A percentile compares a stretch with the other conserved stretches of the same genome.
phyloP scores from a whole-genome alignment of 2,113 vertebrate species.

The Scopus umbretta region DNA sequence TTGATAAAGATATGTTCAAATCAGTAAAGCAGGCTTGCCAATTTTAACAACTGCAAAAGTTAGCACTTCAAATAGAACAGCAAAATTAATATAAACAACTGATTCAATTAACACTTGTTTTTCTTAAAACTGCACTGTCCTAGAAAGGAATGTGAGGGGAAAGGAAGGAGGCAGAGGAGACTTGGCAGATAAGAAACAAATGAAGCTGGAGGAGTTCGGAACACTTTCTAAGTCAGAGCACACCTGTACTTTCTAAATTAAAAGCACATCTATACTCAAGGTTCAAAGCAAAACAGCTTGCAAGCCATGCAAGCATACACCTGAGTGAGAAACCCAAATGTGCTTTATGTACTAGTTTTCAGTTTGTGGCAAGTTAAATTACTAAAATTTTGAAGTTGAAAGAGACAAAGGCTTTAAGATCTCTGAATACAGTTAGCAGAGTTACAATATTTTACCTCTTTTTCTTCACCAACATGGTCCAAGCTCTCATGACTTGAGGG shows the following conservation, averaged over 20 bases:
- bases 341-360: neutral
- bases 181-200: neutral
- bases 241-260: neutral
- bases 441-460: slow-evolving; percentile 81
- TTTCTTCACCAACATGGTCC: slow-evolving; percentile 91
- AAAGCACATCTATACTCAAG: neutral
- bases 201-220: neutral
- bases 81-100: neutral
- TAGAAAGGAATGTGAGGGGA: neutral
- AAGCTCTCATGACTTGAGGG: slow-evolving; percentile 90
- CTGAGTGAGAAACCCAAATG: neutral
- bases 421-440: neutral
- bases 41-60: neutral
- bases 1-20: neutral
- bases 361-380: neutral
- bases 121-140: neutral
- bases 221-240: neutral
- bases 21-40: neutral
- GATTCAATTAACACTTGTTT: neutral
- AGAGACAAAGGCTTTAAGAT: neutral
- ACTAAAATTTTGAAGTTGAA: neutral
- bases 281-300: neutral
- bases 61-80: neutral
- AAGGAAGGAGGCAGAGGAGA: neutral
- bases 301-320: neutral